A percentile compares a stretch with the other conserved stretches of the same genome.
Evolutionary conservation across 2,888 invertebrate genomes (phyloP).

Genomic region (Ecliptopera silaceata): DNA sequence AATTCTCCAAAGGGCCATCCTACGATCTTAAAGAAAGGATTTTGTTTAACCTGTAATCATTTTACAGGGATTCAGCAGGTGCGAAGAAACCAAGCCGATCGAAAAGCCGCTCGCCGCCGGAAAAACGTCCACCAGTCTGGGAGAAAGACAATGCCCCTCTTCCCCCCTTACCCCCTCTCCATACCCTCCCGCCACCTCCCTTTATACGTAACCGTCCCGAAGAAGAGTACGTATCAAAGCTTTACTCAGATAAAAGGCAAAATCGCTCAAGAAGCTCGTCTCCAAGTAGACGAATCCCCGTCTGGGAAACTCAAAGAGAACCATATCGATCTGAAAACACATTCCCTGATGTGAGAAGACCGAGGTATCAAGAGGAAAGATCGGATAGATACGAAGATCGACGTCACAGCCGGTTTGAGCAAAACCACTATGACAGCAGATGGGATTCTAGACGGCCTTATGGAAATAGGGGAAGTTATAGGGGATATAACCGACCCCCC

Average conservation of each 20-base stretch:
- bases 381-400: slow-evolving; percentile 33
- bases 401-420: slow-evolving; percentile 38
- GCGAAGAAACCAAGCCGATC: slow-evolving; percentile 57
- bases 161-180: slow-evolving; percentile 17
- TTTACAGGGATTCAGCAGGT: slow-evolving; percentile 57
- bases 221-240: slow-evolving; percentile 18
- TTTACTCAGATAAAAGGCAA: slow-evolving; percentile 21
- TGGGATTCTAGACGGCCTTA: slow-evolving; percentile 53
- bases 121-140: slow-evolving; percentile 43
- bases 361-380: slow-evolving; percentile 26
- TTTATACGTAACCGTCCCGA: slow-evolving; percentile 29
- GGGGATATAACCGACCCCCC: slow-evolving; percentile 43
- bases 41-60: too few relatives aligned
- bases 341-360: slow-evolving; percentile 17
- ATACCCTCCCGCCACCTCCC: slow-evolving; percentile 24
- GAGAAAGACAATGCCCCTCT: slow-evolving; percentile 32
- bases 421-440: slow-evolving; percentile 37
- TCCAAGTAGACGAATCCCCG: slow-evolving; percentile 19
- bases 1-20: too few relatives aligned
- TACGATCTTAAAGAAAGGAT: too few relatives aligned
- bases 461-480: slow-evolving; percentile 53
- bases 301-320: slow-evolving; percentile 30
- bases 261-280: slow-evolving; percentile 28
- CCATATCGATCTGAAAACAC: slow-evolving; percentile 1
- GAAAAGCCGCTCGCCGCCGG: slow-evolving; percentile 62